Conservation (phyloP, 2,113 vertebrate genomes). For the Paramormyrops kingsleyae region DNA sequence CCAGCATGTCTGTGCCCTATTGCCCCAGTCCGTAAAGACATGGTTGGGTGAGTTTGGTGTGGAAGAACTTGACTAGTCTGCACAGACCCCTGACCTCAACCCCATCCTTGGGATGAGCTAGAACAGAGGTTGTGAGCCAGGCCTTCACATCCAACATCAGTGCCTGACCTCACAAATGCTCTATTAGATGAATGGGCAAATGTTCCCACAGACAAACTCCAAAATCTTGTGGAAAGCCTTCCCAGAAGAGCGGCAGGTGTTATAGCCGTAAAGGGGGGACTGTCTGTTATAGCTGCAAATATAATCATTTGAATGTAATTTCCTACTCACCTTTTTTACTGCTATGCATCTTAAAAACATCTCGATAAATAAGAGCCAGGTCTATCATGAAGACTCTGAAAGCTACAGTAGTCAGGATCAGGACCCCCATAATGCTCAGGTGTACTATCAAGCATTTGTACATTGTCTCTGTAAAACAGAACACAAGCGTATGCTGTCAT, state of each 20-base stretch:
- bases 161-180: background rate
- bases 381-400: slow-evolving; percentile 48
- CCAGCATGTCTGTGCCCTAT: background rate
- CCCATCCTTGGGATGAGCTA: background rate
- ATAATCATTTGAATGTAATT: background rate
- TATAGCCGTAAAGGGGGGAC: background rate
- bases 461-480: slow-evolving; percentile 33
- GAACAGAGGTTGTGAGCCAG: background rate
- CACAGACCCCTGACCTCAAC: background rate
- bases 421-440: slow-evolving; percentile 25
- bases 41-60: background rate
- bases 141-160: background rate
- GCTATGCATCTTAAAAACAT: background rate
- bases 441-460: slow-evolving; percentile 4
- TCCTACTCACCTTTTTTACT: slow-evolving; percentile 39
- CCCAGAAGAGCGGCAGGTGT: background rate
- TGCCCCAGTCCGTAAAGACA: background rate
- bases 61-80: background rate
- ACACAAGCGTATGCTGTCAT: background rate
- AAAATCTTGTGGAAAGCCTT: background rate
- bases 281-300: background rate
- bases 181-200: background rate
- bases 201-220: background rate
- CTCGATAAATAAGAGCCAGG: slow-evolving; percentile 46
- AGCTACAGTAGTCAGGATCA: slow-evolving; percentile 20